Evolutionary conservation across 1,140 invertebrate species (phyloP).

Genomic region (Mesaphorura yosii): DNA sequence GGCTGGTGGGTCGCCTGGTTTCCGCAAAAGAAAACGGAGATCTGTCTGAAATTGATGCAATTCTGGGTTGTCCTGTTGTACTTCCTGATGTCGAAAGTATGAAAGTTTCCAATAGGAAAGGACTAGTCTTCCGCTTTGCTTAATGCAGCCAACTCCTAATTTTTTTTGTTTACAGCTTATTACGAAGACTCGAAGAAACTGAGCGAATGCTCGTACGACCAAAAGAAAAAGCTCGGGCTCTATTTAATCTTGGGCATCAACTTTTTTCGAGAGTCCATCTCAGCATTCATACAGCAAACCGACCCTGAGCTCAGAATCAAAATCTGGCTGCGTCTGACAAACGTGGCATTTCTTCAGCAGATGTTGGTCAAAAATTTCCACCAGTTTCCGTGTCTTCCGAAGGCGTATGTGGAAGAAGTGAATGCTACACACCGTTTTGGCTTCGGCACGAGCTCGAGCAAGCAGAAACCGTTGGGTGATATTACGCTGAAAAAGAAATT

Average conservation of each 20-base stretch:
- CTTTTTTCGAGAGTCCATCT: constrained; percentile 25
- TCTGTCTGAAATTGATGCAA: constrained; percentile 21
- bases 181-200: constrained; percentile 4
- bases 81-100: constrained; percentile 11
- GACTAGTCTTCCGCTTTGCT: not conserved
- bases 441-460: too few relatives aligned
- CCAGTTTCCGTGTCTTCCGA: constrained; percentile 12
- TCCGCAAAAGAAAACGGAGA: not conserved
- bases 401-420: constrained; percentile 17
- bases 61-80: constrained; percentile 23
- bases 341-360: constrained; percentile 21
- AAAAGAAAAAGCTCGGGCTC: constrained; percentile 9
- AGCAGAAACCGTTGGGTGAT: too few relatives aligned
- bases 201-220: not conserved
- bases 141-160: not conserved
- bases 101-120: not conserved
- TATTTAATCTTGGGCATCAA: constrained; percentile 26
- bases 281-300: constrained; percentile 14
- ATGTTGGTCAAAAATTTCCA: constrained; percentile 6
- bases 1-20: constrained; percentile 8
- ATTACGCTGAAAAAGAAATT: constrained; percentile 6
- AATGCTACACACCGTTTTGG: not conserved
- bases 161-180: constrained; percentile 18
- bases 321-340: constrained; percentile 18
- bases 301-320: constrained; percentile 15